A percentile compares a stretch with the other conserved stretches of the same genome.
Evolutionary conservation across 1,140 invertebrate genomes (phyloP).

Genomic region (Caenorhabditis remanei): DNA sequence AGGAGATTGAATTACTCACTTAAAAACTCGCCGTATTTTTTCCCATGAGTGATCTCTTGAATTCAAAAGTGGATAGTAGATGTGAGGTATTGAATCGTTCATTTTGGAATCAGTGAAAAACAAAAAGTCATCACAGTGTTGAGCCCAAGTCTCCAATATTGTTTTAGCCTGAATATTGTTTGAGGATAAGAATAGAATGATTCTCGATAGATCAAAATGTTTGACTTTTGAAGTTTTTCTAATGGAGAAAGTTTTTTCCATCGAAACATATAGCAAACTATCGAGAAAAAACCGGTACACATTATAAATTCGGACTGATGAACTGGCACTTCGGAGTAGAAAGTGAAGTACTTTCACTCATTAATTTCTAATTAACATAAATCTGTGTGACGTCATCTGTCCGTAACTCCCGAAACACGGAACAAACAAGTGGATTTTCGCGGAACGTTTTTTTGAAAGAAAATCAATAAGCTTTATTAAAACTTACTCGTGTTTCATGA

Average conservation of each 20-base stretch:
- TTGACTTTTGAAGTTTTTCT: neutral
- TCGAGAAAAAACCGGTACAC: constrained; percentile 11
- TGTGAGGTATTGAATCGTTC: constrained; percentile 59
- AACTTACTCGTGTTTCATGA: constrained; percentile 66
- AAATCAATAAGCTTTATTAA: neutral
- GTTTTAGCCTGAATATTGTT: constrained; percentile 59
- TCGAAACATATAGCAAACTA: neutral
- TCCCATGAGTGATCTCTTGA: constrained; percentile 66
- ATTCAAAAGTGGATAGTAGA: constrained; percentile 58
- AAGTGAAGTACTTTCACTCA: constrained; percentile 8
- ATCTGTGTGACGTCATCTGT: neutral
- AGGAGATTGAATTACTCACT: constrained; percentile 37
- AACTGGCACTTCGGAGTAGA: constrained; percentile 25
- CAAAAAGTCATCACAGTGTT: constrained; percentile 61
- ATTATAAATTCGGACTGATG: constrained; percentile 14
- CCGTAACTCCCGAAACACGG: neutral
- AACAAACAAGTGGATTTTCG: neutral
- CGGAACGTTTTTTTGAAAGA: neutral
- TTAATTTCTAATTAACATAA: neutral
- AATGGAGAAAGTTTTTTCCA: neutral
- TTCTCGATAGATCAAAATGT: neutral
- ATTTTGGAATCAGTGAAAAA: constrained; percentile 68
- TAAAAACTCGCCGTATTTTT: constrained; percentile 63
- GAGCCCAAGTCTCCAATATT: constrained; percentile 65
- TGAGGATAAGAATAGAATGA: neutral